These are phyloP conservation scores for Tipula lateralis DNA, from an alignment of 2,888 invertebrate genomes.

Conservation along the genomic window DNA sequence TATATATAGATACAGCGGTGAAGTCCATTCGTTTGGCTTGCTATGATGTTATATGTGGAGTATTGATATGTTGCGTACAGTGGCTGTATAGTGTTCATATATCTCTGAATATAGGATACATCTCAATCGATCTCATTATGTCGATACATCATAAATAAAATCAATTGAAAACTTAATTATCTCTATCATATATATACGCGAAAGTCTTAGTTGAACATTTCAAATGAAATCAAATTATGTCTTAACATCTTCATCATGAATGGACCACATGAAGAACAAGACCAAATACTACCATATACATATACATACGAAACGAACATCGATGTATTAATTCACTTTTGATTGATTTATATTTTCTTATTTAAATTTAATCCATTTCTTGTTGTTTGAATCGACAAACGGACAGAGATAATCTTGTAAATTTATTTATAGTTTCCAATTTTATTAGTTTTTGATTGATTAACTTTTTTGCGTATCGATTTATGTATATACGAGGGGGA, in stretches of 20 bases:
- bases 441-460: conserved; percentile 24
- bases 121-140: too few species aligned
- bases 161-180: background rate
- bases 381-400: background rate
- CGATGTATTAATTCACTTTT: conserved; percentile 15
- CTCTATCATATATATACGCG: background rate
- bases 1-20: too few species aligned
- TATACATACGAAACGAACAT: background rate
- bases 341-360: background rate
- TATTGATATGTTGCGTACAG: too few species aligned
- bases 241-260: background rate
- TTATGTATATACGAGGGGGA: background rate
- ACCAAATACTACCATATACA: background rate
- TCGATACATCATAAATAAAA: background rate
- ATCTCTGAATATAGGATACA: too few species aligned
- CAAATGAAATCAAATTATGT: conserved; percentile 4
- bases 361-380: conserved; percentile 15
- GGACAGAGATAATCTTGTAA: background rate
- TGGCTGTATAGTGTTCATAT: too few species aligned
- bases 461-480: background rate
- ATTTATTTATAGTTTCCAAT: background rate
- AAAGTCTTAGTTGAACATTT: background rate
- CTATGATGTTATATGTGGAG: too few species aligned
- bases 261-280: background rate
- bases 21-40: too few species aligned